phyloP scores from a whole-genome alignment of 2,888 invertebrate species.

The Cynaeus angustus region DNA sequence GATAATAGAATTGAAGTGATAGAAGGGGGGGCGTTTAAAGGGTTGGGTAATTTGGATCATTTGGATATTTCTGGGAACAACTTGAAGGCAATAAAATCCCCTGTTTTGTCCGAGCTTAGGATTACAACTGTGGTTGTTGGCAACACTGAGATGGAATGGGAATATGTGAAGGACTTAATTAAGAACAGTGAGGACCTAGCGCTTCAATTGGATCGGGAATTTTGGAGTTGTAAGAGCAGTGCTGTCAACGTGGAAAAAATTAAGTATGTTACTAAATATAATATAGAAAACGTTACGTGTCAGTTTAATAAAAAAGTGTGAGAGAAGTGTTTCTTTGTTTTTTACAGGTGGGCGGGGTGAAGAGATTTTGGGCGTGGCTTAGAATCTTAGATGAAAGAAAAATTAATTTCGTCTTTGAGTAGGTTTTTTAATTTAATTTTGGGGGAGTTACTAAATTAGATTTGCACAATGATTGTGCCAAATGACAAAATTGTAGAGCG shows the following conservation, averaged over 20 bases:
- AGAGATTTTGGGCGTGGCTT: too few relatives aligned
- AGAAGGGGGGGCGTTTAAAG: not conserved
- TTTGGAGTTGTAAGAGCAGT: not conserved
- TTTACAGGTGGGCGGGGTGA: too few relatives aligned
- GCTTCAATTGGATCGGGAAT: not conserved
- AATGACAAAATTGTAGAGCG: too few relatives aligned
- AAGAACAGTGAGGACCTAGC: not conserved
- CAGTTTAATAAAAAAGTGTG: too few relatives aligned
- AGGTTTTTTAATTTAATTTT: too few relatives aligned
- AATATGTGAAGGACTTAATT: not conserved
- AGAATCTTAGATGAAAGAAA: too few relatives aligned
- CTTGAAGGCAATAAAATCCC: not conserved
- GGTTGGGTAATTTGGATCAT: not conserved
- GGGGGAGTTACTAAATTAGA: too few relatives aligned
- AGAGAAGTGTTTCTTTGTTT: too few relatives aligned
- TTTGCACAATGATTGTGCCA: too few relatives aligned
- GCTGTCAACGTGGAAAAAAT: too few relatives aligned
- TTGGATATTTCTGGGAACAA: slow-evolving; percentile 1
- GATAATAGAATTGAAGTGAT: not conserved
- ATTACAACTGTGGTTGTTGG: not conserved
- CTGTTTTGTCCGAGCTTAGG: not conserved
- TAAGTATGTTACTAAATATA: slow-evolving; percentile 1
- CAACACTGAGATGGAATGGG: not conserved
- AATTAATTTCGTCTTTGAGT: too few relatives aligned
- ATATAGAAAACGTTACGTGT: not conserved